Percentiles rank a stretch among this genome's conserved stretches.
Evolutionary conservation across 2,797 vertebrate genomes (phyloP).

Genomic region (Varecia variegata): DNA sequence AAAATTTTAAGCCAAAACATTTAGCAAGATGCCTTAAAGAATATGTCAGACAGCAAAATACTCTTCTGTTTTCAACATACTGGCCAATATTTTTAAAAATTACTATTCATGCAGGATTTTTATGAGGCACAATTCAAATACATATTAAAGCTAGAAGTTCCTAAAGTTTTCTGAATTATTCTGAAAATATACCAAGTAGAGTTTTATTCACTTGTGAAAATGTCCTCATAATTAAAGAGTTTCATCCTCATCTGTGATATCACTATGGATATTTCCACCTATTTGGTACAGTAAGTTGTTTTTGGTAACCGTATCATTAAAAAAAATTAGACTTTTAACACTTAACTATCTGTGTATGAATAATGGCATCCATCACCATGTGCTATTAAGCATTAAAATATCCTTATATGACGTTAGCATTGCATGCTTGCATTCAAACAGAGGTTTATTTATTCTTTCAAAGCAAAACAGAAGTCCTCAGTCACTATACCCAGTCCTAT

Average conservation of each 20-base stretch:
- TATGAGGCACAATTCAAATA: constrained; percentile 59
- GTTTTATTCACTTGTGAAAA: neutral
- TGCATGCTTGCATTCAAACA: neutral
- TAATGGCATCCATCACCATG: neutral
- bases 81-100: constrained; percentile 74
- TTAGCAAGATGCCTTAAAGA: constrained; percentile 66
- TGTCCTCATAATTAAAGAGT: neutral
- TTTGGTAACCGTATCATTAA: neutral
- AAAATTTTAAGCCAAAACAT: constrained; percentile 78
- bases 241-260: neutral
- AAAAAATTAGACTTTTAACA: neutral
- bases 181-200: constrained; percentile 6
- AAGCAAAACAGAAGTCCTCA: neutral
- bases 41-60: constrained; percentile 68
- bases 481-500: neutral
- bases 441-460: neutral
- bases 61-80: constrained; percentile 69
- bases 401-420: neutral
- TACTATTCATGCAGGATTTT: constrained; percentile 70
- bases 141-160: constrained; percentile 6
- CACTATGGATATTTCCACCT: neutral
- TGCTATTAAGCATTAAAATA: neutral
- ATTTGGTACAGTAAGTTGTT: neutral
- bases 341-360: neutral
- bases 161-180: neutral